Evolutionary conservation across 2,888 invertebrate species (phyloP).

Genomic region (Scaptomyza cyrtandrae): DNA sequence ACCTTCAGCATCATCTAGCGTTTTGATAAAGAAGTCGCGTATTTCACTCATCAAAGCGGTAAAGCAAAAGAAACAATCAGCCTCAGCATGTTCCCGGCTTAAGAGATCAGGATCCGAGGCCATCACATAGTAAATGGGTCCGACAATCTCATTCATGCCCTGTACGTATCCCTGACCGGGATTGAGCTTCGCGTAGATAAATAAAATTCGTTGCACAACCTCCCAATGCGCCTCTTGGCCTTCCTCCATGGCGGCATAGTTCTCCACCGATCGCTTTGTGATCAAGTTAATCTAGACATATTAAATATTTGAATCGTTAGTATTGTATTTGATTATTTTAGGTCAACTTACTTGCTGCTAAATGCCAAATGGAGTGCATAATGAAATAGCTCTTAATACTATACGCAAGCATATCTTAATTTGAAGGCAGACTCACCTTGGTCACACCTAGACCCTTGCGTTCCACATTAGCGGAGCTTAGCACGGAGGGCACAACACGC

Average conservation of each 20-base stretch:
- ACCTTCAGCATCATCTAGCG: conserved; percentile 95
- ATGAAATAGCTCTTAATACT: conserved; percentile 33
- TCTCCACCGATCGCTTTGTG: conserved; percentile 90
- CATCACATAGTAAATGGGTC: conserved; percentile 98
- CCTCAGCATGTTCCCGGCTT: conserved; percentile 96
- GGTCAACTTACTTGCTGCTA: conserved; percentile 74
- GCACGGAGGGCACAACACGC: conserved; percentile 93
- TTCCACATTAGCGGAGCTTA: conserved; percentile 95
- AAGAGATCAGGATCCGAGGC: conserved; percentile 93
- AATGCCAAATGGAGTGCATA: conserved; percentile 54
- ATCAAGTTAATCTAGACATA: conserved; percentile 87
- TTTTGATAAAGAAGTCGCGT: conserved; percentile 98
- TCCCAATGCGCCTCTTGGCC: conserved; percentile 99
- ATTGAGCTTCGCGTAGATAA: conserved; percentile 98
- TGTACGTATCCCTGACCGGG: conserved; percentile 98
- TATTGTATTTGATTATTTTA: not conserved
- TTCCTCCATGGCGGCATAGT: conserved; percentile 93
- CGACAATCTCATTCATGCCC: conserved; percentile 99
- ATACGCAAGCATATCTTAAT: not conserved
- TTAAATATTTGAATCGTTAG: conserved; percentile 2
- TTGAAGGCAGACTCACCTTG: conserved; percentile 87
- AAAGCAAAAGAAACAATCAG: conserved; percentile 99
- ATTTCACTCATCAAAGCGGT: conserved; percentile 99
- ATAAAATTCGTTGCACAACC: conserved; percentile 97
- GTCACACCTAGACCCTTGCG: conserved; percentile 94